Evolutionary conservation across 2,888 invertebrate genomes (phyloP), one percentile per base, ranked within the genome.

Genomic region (Drosophila flavopinicola): DNA sequence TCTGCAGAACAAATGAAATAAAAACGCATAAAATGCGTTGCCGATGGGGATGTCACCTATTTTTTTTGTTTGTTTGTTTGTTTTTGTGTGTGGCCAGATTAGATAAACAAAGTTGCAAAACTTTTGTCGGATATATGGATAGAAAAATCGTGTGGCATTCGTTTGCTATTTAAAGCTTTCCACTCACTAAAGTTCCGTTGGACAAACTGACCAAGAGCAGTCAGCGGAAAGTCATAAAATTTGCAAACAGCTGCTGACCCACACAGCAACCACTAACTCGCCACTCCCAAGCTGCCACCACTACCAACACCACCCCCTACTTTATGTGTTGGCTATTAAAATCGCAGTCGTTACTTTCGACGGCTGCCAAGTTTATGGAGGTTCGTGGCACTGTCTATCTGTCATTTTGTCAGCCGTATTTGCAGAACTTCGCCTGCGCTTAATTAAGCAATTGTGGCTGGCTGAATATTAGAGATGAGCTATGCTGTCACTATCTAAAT

Each of bases 311-410:
- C 13, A 6, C 3, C 17, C n/a, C n/a, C n/a, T 39, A 61, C 37
- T 73, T 75, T 66, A 70, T 75, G 53, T 66, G 71, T 56, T 64
- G 66, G 66, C 75, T 65, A 86, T 83, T 80, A 80, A 87, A 79
- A 75, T 66, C 63, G 78, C 69, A 72, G 73, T 79, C 86, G 78
- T 70, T 78, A 80, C 85, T 75, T 77, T 84, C 71, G 80, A 84
- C 72, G 75, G 72, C 78, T 77, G 42, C 66, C 71, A 64, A 78
- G 66, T 86, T 86, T 80, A 86, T 80, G 67, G 27, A 30, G 60
- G 33, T 35, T 41, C 53, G 30, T 17, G 42, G 47, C 65, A 47
- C 35, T 53, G 32, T 49, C 52, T 44, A 51, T 49, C 52, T 47
- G 23, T 47, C 57, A 25, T 25, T 41, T 27, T 32, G 38, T 44